Evolutionary conservation across 2,113 vertebrate species (phyloP).

Genomic region (Carassius gibelio): DNA sequence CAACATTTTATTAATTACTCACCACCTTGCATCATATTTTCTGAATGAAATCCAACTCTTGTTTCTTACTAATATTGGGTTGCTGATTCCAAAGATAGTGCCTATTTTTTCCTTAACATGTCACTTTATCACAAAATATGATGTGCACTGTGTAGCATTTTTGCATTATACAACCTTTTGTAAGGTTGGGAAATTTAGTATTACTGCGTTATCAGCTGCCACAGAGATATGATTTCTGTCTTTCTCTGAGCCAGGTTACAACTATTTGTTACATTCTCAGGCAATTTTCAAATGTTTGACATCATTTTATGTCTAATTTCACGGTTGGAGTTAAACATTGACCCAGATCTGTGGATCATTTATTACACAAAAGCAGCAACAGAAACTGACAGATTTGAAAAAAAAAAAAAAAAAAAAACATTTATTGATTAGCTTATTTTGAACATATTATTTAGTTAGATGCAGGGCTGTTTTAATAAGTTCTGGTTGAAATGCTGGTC

Average conservation of each 20-base stretch:
- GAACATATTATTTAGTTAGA: too few relatives aligned
- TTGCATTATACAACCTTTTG: background rate
- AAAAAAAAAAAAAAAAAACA: background rate
- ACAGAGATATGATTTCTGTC: too few relatives aligned
- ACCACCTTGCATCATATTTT: background rate
- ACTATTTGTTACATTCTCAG: background rate
- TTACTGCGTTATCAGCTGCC: background rate
- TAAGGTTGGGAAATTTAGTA: background rate
- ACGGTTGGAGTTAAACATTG: too few relatives aligned
- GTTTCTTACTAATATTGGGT: too few relatives aligned
- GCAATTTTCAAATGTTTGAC: background rate
- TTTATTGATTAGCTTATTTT: too few relatives aligned
- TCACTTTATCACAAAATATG: too few relatives aligned
- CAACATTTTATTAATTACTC: background rate
- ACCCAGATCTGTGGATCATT: too few relatives aligned
- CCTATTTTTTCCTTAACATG: background rate
- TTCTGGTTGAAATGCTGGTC: constrained; percentile 4
- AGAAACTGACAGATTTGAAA: background rate
- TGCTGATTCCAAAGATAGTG: too few relatives aligned
- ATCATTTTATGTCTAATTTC: background rate
- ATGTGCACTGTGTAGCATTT: background rate
- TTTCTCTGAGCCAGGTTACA: too few relatives aligned
- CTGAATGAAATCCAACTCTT: background rate
- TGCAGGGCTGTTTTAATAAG: background rate
- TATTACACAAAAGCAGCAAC: background rate